Percentiles rank a stretch among this genome's conserved stretches.
phyloP scores from a whole-genome alignment of 2,113 vertebrate genomes.

The Spea bombifrons region DNA sequence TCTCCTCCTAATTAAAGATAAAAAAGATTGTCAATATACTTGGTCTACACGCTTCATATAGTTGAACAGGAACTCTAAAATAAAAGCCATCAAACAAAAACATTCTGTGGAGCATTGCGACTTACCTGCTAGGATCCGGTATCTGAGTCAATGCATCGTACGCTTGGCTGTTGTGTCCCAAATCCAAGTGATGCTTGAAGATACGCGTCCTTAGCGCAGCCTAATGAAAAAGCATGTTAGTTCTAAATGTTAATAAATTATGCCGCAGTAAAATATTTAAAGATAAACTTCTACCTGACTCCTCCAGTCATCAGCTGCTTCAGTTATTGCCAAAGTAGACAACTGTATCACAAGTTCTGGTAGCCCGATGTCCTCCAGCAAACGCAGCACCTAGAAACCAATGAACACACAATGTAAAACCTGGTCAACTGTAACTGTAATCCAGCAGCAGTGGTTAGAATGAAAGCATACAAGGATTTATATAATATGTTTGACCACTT shows the following conservation, averaged over 20 bases:
- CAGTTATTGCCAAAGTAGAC: constrained; percentile 80
- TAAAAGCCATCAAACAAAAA: no score
- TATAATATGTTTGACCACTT: neutral
- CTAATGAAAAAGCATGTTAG: constrained; percentile 57
- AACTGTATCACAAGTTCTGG: constrained; percentile 88
- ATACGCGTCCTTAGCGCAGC: constrained; percentile 90
- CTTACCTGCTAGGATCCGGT: constrained; percentile 86
- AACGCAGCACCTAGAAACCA: constrained; percentile 75
- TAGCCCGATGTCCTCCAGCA: constrained; percentile 83
- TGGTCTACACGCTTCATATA: no score
- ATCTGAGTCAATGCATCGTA: constrained; percentile 91
- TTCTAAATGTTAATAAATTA: no score
- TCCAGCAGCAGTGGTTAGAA: no score
- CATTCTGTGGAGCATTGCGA: no score
- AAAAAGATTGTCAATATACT: no score
- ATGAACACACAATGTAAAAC: neutral
- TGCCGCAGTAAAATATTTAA: neutral
- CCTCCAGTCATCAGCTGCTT: constrained; percentile 74
- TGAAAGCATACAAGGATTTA: no score
- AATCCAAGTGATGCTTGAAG: constrained; percentile 94
- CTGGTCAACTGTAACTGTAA: no score
- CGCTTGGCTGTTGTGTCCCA: constrained; percentile 88
- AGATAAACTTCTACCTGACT: constrained; percentile 70
- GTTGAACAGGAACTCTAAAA: no score
- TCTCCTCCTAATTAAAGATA: no score